Percentiles rank a stretch among this genome's conserved stretches.
These are phyloP conservation scores for Perizoma flavofasciatum DNA, from an alignment of 2,888 invertebrate genomes.

Conservation along the genomic window DNA sequence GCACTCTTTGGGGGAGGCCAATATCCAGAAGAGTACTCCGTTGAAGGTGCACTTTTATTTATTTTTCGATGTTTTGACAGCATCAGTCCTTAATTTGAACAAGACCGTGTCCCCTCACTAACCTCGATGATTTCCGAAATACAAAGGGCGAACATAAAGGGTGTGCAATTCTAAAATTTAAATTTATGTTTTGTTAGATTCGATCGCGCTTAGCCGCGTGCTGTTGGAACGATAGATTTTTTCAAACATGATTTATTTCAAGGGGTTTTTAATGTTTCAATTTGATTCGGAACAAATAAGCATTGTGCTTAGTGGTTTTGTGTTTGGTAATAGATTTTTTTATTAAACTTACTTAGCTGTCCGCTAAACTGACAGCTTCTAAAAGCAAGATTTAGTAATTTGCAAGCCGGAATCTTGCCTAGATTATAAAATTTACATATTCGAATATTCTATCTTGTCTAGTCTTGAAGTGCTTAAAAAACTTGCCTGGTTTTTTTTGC, in stretches of 20 bases:
- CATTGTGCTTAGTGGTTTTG: slow-evolving; percentile 7
- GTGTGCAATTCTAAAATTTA: slow-evolving; percentile 77
- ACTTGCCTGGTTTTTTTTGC: too few species aligned
- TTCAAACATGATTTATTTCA: slow-evolving; percentile 74
- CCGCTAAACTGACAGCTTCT: too few species aligned
- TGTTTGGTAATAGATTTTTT: slow-evolving; percentile 5
- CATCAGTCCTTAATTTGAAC: not conserved
- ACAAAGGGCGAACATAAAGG: slow-evolving; percentile 58
- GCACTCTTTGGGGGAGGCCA: too few species aligned
- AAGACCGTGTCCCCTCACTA: slow-evolving; percentile 27
- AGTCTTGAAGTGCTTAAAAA: too few species aligned
- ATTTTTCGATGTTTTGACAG: too few species aligned
- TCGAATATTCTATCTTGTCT: too few species aligned
- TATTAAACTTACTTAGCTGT: too few species aligned
- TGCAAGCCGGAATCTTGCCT: too few species aligned
- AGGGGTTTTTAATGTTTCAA: slow-evolving; percentile 60
- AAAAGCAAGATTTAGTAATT: too few species aligned
- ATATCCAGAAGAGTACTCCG: too few species aligned
- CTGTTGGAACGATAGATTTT: slow-evolving; percentile 67
- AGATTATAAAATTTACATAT: too few species aligned
- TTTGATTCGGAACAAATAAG: slow-evolving; percentile 52
- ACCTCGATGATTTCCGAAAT: slow-evolving; percentile 47
- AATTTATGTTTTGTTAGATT: slow-evolving; percentile 84
- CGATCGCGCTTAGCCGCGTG: slow-evolving; percentile 77
- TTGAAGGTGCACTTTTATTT: too few species aligned